A percentile compares a stretch with the other conserved stretches of the same genome.
phyloP scores from a whole-genome alignment of 2,797 vertebrate genomes.

The Meriones psammophilus region DNA sequence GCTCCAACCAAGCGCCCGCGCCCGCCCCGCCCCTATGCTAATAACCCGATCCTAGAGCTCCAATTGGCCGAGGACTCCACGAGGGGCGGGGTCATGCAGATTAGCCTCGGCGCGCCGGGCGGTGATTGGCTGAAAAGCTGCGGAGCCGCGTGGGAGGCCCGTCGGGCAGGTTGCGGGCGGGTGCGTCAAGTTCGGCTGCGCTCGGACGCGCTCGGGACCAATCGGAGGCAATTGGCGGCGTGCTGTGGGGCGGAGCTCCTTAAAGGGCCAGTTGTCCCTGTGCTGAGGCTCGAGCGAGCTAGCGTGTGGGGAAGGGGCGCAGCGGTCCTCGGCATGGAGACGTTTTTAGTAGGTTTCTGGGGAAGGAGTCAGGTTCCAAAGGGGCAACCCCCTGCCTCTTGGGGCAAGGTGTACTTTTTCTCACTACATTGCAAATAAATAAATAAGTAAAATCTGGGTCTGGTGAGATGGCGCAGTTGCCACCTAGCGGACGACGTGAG shows the following conservation, averaged over 20 bases:
- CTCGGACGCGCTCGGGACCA: conserved; percentile 72
- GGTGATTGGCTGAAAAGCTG: conserved; percentile 57
- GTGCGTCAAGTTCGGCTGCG: conserved; percentile 84
- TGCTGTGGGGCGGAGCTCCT: conserved; percentile 29
- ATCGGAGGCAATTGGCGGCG: conserved; percentile 27
- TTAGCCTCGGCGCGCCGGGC: conserved; percentile 59
- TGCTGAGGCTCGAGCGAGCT: background rate
- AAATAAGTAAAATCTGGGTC: too few relatives aligned
- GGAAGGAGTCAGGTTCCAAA: background rate
- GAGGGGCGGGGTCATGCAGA: conserved; percentile 69
- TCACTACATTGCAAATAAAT: background rate
- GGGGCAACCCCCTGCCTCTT: background rate
- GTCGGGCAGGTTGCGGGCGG: conserved; percentile 51
- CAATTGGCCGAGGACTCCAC: conserved; percentile 25
- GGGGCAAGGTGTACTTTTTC: background rate
- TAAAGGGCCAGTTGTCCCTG: conserved; percentile 69
- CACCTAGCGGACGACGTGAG: background rate
- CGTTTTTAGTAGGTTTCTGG: background rate
- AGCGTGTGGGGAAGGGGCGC: background rate
- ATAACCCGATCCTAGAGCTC: fast-evolving
- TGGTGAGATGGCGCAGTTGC: background rate
- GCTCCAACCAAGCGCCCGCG: conserved; percentile 79
- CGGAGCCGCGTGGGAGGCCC: conserved; percentile 62
- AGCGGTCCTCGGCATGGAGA: too few relatives aligned
- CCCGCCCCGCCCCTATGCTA: conserved; percentile 71